Evolutionary conservation across 2,797 vertebrate species (phyloP).

Genomic region (Macropodus opercularis): DNA sequence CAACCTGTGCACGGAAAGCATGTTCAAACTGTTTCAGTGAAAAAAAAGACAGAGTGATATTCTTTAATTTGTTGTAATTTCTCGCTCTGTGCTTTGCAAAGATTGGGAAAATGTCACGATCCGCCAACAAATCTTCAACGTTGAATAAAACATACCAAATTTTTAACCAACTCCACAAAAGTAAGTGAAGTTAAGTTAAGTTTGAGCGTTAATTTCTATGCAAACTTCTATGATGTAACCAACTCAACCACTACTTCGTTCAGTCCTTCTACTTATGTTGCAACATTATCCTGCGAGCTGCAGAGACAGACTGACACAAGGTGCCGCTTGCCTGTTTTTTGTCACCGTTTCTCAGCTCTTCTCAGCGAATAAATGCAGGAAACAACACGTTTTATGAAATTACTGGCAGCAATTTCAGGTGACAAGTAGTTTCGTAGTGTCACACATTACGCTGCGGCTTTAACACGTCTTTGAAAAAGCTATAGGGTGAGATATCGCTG

Average conservation of each 20-base stretch:
- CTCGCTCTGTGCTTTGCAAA: neutral
- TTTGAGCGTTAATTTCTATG: neutral
- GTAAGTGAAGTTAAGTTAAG: no score
- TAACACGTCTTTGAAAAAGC: neutral
- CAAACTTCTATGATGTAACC: neutral
- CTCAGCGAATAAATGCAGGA: neutral
- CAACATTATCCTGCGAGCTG: neutral
- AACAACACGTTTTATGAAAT: neutral
- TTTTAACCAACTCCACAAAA: no score
- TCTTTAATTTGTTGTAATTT: conserved; percentile 1
- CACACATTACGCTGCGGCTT: neutral
- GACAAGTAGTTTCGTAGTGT: neutral
- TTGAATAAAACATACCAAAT: neutral
- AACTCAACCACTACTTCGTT: neutral
- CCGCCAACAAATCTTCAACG: neutral
- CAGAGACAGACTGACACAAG: no score
- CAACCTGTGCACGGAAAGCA: neutral
- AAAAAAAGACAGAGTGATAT: neutral
- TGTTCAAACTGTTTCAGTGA: conserved; percentile 3
- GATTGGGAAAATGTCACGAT: neutral
- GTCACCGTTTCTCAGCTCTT: neutral
- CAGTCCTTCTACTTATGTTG: neutral
- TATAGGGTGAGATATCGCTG: neutral
- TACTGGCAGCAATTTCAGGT: neutral
- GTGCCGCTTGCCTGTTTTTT: no score